Conservation (phyloP, 92 coral and sea anemone genomes). For the Nematostella vectensis region DNA sequence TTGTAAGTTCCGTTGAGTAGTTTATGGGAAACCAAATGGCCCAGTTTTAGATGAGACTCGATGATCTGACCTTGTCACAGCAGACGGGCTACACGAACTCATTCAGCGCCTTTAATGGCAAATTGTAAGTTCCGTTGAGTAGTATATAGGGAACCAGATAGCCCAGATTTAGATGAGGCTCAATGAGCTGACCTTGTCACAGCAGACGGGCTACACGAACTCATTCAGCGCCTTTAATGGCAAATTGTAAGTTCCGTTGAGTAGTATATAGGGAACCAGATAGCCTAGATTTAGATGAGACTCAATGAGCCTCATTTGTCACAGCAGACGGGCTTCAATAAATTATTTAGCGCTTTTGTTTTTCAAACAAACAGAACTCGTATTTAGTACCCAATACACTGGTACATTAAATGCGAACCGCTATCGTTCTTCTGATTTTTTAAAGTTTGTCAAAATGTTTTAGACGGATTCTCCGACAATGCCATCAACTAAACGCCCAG, state of each 20-base stretch:
- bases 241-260: conserved; percentile 38
- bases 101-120: too few species aligned
- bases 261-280: background rate
- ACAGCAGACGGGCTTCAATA: too few species aligned
- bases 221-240: conserved; percentile 38
- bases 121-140: conserved; percentile 28
- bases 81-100: too few species aligned
- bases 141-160: background rate
- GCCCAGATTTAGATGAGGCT: conserved; percentile 41
- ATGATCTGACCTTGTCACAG: too few species aligned
- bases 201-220: conserved; percentile 48
- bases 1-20: conserved; percentile 28
- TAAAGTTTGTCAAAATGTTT: background rate
- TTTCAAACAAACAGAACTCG: too few species aligned
- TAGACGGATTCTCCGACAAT: conserved; percentile 1
- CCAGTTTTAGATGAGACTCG: background rate
- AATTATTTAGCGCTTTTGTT: too few species aligned
- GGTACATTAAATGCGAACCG: too few species aligned
- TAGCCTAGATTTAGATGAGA: background rate
- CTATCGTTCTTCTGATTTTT: background rate
- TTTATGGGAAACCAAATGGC: background rate
- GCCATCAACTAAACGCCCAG: background rate
- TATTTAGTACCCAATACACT: too few species aligned
- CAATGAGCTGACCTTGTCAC: conserved; percentile 48
- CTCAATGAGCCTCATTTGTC: too few species aligned